Percentiles rank a stretch among this genome's conserved stretches.
Conservation (phyloP, 2,797 vertebrate species). For the Anniella stebbinsi region DNA sequence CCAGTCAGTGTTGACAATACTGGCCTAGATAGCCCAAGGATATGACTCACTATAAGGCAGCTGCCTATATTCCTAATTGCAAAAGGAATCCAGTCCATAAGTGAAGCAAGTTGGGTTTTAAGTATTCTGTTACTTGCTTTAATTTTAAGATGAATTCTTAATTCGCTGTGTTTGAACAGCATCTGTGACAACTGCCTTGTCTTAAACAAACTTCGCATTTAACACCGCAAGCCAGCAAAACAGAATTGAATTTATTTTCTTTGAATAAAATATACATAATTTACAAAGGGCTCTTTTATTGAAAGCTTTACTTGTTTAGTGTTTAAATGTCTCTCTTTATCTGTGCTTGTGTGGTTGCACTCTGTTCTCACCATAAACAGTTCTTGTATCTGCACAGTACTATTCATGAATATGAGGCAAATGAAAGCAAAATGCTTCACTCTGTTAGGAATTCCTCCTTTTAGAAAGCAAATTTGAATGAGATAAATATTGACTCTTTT, state of each 20-base stretch:
- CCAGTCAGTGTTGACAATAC: too few relatives aligned
- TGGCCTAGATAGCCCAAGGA: too few relatives aligned
- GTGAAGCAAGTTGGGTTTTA: slow-evolving; percentile 27
- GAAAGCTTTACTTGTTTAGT: slow-evolving; percentile 14
- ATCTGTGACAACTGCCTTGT: slow-evolving; percentile 40
- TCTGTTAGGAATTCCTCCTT: slow-evolving; percentile 24
- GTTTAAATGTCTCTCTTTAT: slow-evolving; percentile 27
- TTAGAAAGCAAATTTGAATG: slow-evolving; percentile 10
- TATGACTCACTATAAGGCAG: too few relatives aligned
- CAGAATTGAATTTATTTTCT: slow-evolving; percentile 16
- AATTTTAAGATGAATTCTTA: not conserved
- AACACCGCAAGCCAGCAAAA: slow-evolving; percentile 27
- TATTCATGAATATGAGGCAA: slow-evolving; percentile 20
- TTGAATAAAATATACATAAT: not conserved
- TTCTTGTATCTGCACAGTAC: slow-evolving; percentile 17
- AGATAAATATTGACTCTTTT: slow-evolving; percentile 29
- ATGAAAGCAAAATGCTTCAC: slow-evolving; percentile 26
- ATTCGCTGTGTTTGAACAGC: not conserved
- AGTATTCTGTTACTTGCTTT: not conserved
- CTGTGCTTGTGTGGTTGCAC: slow-evolving; percentile 37
- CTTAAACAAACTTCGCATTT: slow-evolving; percentile 22
- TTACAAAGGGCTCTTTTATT: slow-evolving; percentile 5
- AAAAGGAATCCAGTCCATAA: slow-evolving; percentile 14
- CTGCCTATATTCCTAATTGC: too few relatives aligned
- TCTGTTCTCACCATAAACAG: slow-evolving; percentile 42